phyloP scores from a whole-genome alignment of 1,140 invertebrate genomes.

The Aphaenogaster floridana region DNA sequence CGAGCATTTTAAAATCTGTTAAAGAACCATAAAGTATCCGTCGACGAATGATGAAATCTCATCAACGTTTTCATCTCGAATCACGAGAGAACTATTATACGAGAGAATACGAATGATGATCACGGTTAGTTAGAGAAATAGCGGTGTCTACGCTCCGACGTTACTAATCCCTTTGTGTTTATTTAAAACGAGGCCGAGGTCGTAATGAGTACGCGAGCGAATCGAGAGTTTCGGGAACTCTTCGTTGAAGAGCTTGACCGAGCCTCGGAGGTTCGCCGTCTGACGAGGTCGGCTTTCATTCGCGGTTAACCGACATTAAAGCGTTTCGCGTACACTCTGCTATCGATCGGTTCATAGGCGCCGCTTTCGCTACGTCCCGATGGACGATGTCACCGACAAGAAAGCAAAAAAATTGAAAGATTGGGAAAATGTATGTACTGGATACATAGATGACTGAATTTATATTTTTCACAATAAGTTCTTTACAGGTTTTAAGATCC shows the following conservation, averaged over 20 bases:
- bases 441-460: background rate
- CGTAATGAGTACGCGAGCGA: slow-evolving; percentile 2
- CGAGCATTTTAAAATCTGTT: background rate
- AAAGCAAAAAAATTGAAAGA: background rate
- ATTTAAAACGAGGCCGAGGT: slow-evolving; percentile 7
- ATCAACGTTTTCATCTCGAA: background rate
- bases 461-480: too few relatives aligned
- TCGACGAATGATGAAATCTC: background rate
- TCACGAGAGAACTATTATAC: background rate
- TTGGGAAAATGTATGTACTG: background rate
- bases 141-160: background rate
- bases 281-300: slow-evolving; percentile 65
- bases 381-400: background rate
- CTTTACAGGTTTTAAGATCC: too few relatives aligned
- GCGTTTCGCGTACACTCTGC: slow-evolving; percentile 70
- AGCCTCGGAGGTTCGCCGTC: slow-evolving; percentile 49
- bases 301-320: slow-evolving; percentile 76
- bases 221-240: slow-evolving; percentile 23
- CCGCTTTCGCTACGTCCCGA: slow-evolving; percentile 2
- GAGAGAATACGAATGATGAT: background rate
- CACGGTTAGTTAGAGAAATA: slow-evolving; percentile 9
- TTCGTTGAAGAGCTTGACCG: slow-evolving; percentile 22
- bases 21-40: background rate
- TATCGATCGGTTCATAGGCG: slow-evolving; percentile 68
- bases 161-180: slow-evolving; percentile 32